A percentile compares a stretch with the other conserved stretches of the same genome.
phyloP scores from a whole-genome alignment of 2,113 vertebrate species.

The Rhinoderma darwinii region DNA sequence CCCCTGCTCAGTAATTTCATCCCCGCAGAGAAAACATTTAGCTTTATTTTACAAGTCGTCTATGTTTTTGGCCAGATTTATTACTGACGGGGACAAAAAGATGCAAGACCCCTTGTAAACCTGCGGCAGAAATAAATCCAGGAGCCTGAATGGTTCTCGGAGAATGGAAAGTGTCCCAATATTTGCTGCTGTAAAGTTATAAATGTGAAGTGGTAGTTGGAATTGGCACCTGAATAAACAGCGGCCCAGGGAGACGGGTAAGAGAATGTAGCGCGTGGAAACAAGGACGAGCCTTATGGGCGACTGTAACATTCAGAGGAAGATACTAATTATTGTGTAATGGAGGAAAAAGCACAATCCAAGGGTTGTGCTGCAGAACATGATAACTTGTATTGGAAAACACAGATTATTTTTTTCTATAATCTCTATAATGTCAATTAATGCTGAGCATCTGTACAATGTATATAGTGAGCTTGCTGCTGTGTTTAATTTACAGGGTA shows the following conservation, averaged over 20 bases:
- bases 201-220: not conserved
- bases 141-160: not conserved
- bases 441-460: too few species aligned
- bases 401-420: too few species aligned
- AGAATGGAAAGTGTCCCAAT: slow-evolving; percentile 10
- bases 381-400: too few species aligned
- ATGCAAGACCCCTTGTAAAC: not conserved
- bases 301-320: not conserved
- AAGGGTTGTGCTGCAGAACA: not conserved
- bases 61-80: slow-evolving; percentile 27
- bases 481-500: too few species aligned
- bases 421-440: too few species aligned
- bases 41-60: slow-evolving; percentile 14
- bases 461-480: too few species aligned
- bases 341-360: not conserved
- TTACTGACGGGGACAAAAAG: slow-evolving; percentile 26
- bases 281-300: not conserved
- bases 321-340: not conserved
- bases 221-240: slow-evolving; percentile 41
- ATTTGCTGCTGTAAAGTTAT: slow-evolving; percentile 10
- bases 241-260: not conserved
- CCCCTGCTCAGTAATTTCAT: not conserved
- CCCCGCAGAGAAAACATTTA: slow-evolving; percentile 32
- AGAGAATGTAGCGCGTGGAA: not conserved
- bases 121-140: not conserved